Conservation (phyloP, 2,113 vertebrate species). For the Corythoichthys intestinalis region DNA sequence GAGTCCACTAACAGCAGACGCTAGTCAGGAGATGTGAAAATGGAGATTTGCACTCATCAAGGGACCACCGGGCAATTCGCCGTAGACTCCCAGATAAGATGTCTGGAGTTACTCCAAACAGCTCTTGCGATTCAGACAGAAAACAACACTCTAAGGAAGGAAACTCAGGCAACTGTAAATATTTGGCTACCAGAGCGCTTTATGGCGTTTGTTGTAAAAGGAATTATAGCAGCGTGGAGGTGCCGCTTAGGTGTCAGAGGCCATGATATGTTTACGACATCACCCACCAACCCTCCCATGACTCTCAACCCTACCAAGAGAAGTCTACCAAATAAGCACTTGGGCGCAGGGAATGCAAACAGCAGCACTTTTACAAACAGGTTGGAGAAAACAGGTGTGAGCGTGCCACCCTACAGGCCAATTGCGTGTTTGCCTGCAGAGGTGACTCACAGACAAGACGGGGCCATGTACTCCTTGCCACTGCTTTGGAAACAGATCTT, state of each 20-base stretch:
- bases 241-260: constrained; percentile 61
- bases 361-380: constrained; percentile 52
- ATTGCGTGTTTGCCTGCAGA: constrained; percentile 26
- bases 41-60: constrained; percentile 34
- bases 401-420: constrained; percentile 26
- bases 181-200: constrained; percentile 77
- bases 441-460: constrained; percentile 51
- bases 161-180: constrained; percentile 77
- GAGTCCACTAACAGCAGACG: constrained; percentile 51
- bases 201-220: constrained; percentile 79
- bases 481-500: constrained; percentile 16
- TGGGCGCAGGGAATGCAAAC: constrained; percentile 63
- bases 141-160: constrained; percentile 66
- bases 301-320: constrained; percentile 35
- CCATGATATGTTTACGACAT: constrained; percentile 61
- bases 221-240: constrained; percentile 71
- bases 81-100: constrained; percentile 65
- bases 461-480: constrained; percentile 53
- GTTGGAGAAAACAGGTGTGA: constrained; percentile 69
- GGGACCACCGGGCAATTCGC: constrained; percentile 61
- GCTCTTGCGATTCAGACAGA: constrained; percentile 63
- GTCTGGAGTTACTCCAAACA: constrained; percentile 67
- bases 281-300: constrained; percentile 49
- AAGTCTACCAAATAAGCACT: constrained; percentile 72
- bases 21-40: constrained; percentile 7